phyloP scores from a whole-genome alignment of 2,888 invertebrate genomes.

The Drosophila cognata region DNA sequence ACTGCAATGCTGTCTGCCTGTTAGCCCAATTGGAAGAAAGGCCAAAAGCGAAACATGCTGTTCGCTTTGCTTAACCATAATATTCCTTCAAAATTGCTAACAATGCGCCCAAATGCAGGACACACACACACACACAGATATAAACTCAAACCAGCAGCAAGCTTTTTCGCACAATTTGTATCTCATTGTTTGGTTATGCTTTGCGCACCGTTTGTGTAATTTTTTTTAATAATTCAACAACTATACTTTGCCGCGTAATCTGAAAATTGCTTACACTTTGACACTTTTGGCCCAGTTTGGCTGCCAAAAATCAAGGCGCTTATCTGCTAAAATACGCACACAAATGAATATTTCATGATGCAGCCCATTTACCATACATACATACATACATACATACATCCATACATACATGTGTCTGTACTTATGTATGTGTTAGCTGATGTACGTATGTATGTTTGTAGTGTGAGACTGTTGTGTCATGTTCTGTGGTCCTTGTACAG shows the following conservation, averaged over 20 bases:
- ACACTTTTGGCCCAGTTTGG: conserved; percentile 54
- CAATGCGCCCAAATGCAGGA: conserved; percentile 6
- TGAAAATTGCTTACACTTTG: conserved; percentile 63
- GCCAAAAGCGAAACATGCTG: conserved; percentile 21
- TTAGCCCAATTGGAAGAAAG: conserved; percentile 56
- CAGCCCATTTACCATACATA: conserved; percentile 50
- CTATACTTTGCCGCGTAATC: conserved; percentile 52
- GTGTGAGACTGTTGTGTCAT: conserved; percentile 11
- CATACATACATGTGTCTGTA: neutral
- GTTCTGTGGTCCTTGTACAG: conserved; percentile 27
- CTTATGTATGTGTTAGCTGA: conserved; percentile 1
- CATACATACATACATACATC: conserved; percentile 11
- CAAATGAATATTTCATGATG: conserved; percentile 63
- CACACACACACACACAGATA: conserved; percentile 6
- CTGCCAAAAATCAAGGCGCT: conserved; percentile 50
- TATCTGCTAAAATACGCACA: conserved; percentile 49
- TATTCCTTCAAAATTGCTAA: conserved; percentile 43
- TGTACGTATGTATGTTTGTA: neutral
- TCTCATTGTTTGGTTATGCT: conserved; percentile 37
- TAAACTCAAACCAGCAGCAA: conserved; percentile 5
- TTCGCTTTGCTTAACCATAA: conserved; percentile 46
- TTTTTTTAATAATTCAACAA: conserved; percentile 62
- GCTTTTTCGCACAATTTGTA: conserved; percentile 26
- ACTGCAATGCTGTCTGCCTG: conserved; percentile 72
- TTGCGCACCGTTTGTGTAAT: conserved; percentile 25